Evolutionary conservation across 2,888 invertebrate species (phyloP).

Genomic region (Crocallis elinguaria): DNA sequence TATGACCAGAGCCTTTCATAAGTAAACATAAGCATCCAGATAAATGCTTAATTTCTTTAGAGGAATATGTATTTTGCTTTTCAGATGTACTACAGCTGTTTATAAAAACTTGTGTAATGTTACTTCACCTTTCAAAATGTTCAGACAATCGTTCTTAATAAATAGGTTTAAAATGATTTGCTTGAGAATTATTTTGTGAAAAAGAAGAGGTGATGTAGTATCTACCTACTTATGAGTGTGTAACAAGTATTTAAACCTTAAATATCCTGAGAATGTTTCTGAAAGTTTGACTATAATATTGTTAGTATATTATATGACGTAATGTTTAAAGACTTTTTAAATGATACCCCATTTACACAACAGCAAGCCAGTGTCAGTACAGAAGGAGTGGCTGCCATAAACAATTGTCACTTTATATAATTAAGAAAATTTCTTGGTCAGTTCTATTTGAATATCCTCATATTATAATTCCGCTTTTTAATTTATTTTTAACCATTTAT

Average conservation of each 20-base stretch:
- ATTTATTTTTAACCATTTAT: conserved; percentile 20
- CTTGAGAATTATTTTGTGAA: not conserved
- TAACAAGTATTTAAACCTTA: not conserved
- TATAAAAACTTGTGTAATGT: not conserved
- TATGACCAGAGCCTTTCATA: conserved; percentile 42
- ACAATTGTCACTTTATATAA: not conserved
- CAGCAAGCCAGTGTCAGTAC: too few relatives aligned
- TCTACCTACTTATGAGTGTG: not conserved
- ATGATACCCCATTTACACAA: too few relatives aligned
- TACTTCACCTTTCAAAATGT: conserved; percentile 2
- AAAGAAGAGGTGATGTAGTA: not conserved
- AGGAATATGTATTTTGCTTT: not conserved
- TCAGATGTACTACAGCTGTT: not conserved
- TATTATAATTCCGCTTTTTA: conserved; percentile 1
- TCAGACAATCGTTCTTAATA: not conserved
- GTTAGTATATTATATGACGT: too few relatives aligned
- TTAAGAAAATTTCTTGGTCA: not conserved
- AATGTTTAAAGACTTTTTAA: too few relatives aligned
- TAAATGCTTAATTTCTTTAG: not conserved
- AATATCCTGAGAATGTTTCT: not conserved
- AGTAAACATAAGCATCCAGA: conserved; percentile 26
- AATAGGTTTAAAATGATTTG: not conserved
- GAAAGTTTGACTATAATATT: too few relatives aligned
- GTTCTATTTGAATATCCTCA: not conserved
- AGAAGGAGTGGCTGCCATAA: too few relatives aligned